Percentiles rank a stretch among this genome's conserved stretches.
These are phyloP conservation scores for Halictus ligatus DNA, from an alignment of 2,888 invertebrate species.

Conservation along the genomic window DNA sequence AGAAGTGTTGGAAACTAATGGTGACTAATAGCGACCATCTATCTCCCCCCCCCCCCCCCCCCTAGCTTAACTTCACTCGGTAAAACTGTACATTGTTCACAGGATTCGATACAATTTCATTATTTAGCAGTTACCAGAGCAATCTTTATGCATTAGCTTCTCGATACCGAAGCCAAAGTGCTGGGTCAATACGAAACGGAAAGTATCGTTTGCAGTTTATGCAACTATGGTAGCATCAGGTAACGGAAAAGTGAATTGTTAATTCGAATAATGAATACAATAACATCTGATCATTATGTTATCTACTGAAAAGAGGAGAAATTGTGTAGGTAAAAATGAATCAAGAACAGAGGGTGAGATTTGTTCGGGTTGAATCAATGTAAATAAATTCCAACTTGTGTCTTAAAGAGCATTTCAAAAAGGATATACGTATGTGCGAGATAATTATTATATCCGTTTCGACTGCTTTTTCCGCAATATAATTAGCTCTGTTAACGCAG, in stretches of 20 bases:
- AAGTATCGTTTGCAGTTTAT: not conserved
- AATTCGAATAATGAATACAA: not conserved
- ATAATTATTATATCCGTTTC: too few relatives aligned
- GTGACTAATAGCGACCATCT: not conserved
- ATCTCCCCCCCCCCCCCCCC: not conserved
- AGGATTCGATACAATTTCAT: not conserved
- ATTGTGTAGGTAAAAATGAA: not conserved
- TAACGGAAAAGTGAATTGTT: too few relatives aligned
- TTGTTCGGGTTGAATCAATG: not conserved
- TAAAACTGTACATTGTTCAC: not conserved
- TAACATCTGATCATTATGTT: not conserved
- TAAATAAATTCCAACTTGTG: not conserved
- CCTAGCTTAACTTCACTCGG: not conserved
- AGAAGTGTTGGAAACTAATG: constrained; percentile 3
- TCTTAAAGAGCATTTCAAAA: not conserved
- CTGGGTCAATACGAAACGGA: not conserved
- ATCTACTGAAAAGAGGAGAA: not conserved
- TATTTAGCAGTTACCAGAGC: not conserved
- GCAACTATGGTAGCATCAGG: too few relatives aligned
- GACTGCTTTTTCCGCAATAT: not conserved
- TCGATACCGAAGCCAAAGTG: not conserved
- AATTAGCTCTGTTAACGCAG: not conserved
- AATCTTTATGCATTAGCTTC: not conserved
- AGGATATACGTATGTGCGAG: too few relatives aligned
- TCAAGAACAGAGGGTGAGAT: not conserved